Percentiles rank a stretch among this genome's conserved stretches.
These are phyloP conservation scores for Diadophis punctatus DNA, from an alignment of 2,113 vertebrate genomes.

Conservation along the genomic window DNA sequence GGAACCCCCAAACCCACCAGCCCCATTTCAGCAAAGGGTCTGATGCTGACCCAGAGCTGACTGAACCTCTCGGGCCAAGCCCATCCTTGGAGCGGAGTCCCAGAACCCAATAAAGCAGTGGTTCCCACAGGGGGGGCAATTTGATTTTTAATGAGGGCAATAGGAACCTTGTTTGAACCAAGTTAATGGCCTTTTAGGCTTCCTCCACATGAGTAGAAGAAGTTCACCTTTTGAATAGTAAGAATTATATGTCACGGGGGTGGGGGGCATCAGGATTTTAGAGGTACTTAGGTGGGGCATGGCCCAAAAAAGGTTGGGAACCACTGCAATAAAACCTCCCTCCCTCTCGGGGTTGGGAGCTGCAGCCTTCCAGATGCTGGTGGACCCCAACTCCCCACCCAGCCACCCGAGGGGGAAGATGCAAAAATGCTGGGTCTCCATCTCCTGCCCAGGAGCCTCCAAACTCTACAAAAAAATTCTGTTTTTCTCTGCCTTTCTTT, in stretches of 20 bases:
- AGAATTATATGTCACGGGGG: no score
- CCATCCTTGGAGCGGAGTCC: not conserved
- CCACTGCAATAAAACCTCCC: not conserved
- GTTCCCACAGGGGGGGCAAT: no score
- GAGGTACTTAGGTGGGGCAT: no score
- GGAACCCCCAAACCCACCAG: not conserved
- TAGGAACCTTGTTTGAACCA: no score
- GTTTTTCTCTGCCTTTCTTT: not conserved
- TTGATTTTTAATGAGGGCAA: no score
- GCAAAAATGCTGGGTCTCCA: not conserved
- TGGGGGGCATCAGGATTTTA: no score
- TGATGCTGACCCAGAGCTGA: not conserved
- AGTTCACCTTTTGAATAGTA: no score
- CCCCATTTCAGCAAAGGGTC: not conserved
- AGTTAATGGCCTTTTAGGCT: no score
- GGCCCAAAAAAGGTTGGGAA: no score
- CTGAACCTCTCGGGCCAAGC: not conserved
- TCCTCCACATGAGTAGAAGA: no score
- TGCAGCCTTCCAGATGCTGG: not conserved
- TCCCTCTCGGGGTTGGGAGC: not conserved
- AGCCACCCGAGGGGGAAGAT: no score
- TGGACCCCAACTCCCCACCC: not conserved
- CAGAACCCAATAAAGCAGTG: not conserved
- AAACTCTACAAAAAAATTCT: not conserved
- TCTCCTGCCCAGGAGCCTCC: not conserved